phyloP scores from a whole-genome alignment of 2,113 vertebrate genomes.

The Leucosticte australis region DNA sequence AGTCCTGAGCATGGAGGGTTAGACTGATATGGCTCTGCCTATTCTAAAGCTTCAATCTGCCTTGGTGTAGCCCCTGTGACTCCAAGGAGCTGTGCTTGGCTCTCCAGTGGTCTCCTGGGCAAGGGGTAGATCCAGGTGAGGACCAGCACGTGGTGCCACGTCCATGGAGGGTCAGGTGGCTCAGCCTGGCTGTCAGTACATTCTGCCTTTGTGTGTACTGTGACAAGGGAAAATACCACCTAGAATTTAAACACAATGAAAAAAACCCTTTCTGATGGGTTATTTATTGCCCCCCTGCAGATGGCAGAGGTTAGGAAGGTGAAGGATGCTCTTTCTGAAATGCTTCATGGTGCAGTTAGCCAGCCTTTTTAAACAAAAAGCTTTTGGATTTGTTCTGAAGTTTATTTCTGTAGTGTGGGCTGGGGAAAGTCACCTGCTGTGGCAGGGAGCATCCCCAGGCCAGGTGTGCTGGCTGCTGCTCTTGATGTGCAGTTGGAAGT shows the following conservation, averaged over 20 bases:
- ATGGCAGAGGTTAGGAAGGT: neutral
- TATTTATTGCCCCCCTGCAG: neutral
- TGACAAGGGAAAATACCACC: neutral
- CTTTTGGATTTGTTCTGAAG: neutral
- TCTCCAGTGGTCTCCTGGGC: neutral
- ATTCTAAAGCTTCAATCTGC: neutral
- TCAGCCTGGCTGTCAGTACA: neutral
- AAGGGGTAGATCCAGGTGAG: neutral
- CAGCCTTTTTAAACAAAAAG: neutral
- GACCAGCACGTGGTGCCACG: fast-evolving
- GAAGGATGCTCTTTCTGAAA: neutral
- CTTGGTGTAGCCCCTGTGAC: neutral
- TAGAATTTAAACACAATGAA: neutral
- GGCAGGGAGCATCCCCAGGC: neutral
- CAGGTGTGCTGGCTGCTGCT: neutral
- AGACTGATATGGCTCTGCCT: neutral
- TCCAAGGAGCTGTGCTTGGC: neutral
- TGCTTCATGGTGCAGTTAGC: neutral
- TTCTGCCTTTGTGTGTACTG: neutral
- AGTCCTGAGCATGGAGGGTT: neutral
- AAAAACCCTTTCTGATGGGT: neutral
- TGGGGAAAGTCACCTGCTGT: neutral
- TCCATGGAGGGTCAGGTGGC: neutral
- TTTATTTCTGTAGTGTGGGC: neutral
- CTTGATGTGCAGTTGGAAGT: neutral